Base-by-base conservation (phyloP, 2,113 vertebrate species). In the Nesogale talazaci region DNA sequence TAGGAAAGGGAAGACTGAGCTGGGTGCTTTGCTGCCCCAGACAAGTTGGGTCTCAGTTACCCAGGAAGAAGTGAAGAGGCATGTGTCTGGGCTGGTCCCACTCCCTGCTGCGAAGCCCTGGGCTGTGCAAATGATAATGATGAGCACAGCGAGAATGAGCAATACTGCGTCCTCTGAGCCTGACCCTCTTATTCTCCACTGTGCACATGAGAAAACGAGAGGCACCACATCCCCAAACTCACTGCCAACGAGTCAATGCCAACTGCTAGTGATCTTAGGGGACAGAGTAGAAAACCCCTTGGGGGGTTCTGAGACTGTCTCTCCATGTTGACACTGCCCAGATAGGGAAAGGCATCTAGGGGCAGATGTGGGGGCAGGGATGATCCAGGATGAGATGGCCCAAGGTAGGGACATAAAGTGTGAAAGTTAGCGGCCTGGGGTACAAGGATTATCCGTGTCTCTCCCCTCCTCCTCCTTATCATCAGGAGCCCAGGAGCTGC, bases 101-200 rank as follows among this genome's bases (percentile, higher is more conserved):
- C 52, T 69, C 46, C 79, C 36, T 46, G 75, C n/a, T 52, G 65
- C 34, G 46, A 34, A 42, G 52, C 15, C 42, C 63, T 52, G 0
- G 20, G 17, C 42, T 52, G 36, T 70, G 31, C 42, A 85, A 67
- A 12, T 52, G 10, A 59, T 29, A 1, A 14, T 1, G 0, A 20
- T 0, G 0, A 0, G 9, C 82, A 34, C 52, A 36, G 59, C 12
- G 0, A 0, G 9, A 42, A 27, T 40, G 46, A 3, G 20, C 70
- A 46, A 46, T 46, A 10, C 42, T 46, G 42, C 10, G 5, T 17
- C 70, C 63, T 40, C 52, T 38, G 46, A 78, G 38, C 65, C 59
- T 22, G 8, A 19, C n/a, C 12, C 0, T 78, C 85, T 74, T 31
- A 72, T 15, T 22, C 77, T 80, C 74, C n/a, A 0, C 38, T 83